Evolutionary conservation across 2,888 invertebrate species (phyloP), one percentile per base, ranked within the genome.

Genomic region (Polymixis flavicincta): DNA sequence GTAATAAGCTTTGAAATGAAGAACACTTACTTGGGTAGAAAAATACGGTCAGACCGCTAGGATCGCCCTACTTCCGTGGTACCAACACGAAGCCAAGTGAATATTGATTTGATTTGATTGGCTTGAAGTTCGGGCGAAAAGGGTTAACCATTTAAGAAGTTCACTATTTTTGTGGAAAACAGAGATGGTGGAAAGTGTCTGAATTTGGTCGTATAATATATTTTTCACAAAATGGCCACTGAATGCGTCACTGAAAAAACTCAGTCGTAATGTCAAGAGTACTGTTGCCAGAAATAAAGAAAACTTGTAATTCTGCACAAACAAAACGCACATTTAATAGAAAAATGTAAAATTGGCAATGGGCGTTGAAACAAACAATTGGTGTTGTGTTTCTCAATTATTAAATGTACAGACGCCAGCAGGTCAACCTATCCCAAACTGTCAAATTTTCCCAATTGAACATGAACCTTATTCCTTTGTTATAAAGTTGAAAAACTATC

Each of bases 21-120:
- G 59, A 59, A 32, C 32, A 32, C 32, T 32, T 92, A 94, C 95
- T 93, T 92, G 77, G 84, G 88, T 87, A 82, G 89, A 92, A 95
- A 94, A 93, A 91, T 89, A 95, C 95, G 95, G 95, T 91, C 86
- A 87, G 85, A 93, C 95, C 95, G 95, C 91, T 89, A 76, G 76
- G 83, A 86, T 88, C 81, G 84, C 87, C 89, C 80, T 77, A 92
- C 93, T 91, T 94, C 92, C 94, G 94, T 92, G 93, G 91, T 90
- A 89, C 88, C 88, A 68, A 65, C 87, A 85, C 85, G 71, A 83
- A 88, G 87, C 83, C 89, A 87, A 88, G 85, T 82, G 86, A 85
- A 86, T 88, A 90, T 77, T 86, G 89, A 87, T 86, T 77, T 86
- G 89, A 87, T 86, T 77, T 87, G 89, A 87, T 86, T 87, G 84